Conservation (phyloP, 2,888 invertebrate species). For the Folsomia manolachei region DNA sequence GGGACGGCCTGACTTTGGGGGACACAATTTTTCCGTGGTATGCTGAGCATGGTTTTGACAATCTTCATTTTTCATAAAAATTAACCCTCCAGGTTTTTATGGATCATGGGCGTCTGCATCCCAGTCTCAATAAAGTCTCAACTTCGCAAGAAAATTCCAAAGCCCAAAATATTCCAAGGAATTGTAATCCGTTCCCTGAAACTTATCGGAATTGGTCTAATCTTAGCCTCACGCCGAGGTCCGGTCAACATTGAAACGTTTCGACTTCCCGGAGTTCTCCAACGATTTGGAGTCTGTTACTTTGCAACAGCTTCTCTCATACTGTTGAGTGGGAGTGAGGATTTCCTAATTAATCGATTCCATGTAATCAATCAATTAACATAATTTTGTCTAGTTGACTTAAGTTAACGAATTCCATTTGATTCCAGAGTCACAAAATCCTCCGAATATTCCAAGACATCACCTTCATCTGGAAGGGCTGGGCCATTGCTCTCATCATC, state of each 20-base stretch:
- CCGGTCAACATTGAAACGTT: conserved; percentile 59
- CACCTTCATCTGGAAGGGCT: conserved; percentile 31
- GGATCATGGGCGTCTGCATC: conserved; percentile 95
- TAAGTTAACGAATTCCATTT: not conserved
- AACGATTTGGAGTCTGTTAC: conserved; percentile 81
- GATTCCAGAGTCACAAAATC: conserved; percentile 24
- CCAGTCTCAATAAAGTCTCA: conserved; percentile 77
- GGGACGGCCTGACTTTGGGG: conserved; percentile 88
- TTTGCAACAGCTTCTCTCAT: conserved; percentile 68
- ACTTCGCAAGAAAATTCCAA: conserved; percentile 63
- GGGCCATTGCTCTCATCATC: conserved; percentile 16
- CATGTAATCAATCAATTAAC: conserved; percentile 11
- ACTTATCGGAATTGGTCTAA: conserved; percentile 73
- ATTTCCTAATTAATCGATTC: conserved; percentile 15
- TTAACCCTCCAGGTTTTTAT: conserved; percentile 67
- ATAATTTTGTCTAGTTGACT: not conserved
- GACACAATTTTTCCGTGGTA: conserved; percentile 89
- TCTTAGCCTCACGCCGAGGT: conserved; percentile 64
- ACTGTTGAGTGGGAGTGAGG: conserved; percentile 55
- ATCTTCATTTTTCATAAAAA: not conserved
- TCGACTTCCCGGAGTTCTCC: conserved; percentile 84
- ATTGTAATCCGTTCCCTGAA: conserved; percentile 71
- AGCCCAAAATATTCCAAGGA: conserved; percentile 61
- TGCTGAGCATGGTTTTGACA: conserved; percentile 13
- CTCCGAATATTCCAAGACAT: conserved; percentile 46